Evolutionary conservation across 2,888 invertebrate genomes (phyloP).

Genomic region (Acronicta psi): DNA sequence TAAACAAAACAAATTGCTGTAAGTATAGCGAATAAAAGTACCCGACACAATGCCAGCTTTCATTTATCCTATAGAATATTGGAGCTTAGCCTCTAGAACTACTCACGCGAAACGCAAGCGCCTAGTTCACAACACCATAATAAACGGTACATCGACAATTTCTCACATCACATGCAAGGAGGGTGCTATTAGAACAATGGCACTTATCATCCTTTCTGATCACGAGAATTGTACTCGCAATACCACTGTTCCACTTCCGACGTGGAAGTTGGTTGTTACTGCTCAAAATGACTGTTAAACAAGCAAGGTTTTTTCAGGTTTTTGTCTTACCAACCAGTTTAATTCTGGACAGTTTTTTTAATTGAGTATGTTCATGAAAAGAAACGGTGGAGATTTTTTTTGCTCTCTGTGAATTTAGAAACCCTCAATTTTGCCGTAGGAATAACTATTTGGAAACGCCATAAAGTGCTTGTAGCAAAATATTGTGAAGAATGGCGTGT

Average conservation of each 20-base stretch:
- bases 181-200: slow-evolving; percentile 71
- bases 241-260: slow-evolving; percentile 65
- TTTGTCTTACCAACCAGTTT: not conserved
- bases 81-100: slow-evolving; percentile 15
- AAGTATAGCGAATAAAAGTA: no score
- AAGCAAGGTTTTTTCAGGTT: not conserved
- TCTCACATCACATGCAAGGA: slow-evolving; percentile 66
- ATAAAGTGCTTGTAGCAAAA: no score
- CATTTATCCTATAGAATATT: not conserved
- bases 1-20: no score
- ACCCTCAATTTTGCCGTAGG: no score
- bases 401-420: no score
- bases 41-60: no score
- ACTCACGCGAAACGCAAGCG: slow-evolving; percentile 30
- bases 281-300: not conserved
- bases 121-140: slow-evolving; percentile 48
- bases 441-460: no score
- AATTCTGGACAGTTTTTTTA: no score
- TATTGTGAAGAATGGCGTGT: no score
- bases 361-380: no score
- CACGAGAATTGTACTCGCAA: slow-evolving; percentile 68
- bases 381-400: no score
- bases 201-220: slow-evolving; percentile 76
- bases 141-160: slow-evolving; percentile 55
- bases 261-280: slow-evolving; percentile 43